Percentiles rank a stretch among this genome's conserved stretches.
Evolutionary conservation across 2,888 invertebrate genomes (phyloP).

Genomic region (Himalopsyche tibetana): DNA sequence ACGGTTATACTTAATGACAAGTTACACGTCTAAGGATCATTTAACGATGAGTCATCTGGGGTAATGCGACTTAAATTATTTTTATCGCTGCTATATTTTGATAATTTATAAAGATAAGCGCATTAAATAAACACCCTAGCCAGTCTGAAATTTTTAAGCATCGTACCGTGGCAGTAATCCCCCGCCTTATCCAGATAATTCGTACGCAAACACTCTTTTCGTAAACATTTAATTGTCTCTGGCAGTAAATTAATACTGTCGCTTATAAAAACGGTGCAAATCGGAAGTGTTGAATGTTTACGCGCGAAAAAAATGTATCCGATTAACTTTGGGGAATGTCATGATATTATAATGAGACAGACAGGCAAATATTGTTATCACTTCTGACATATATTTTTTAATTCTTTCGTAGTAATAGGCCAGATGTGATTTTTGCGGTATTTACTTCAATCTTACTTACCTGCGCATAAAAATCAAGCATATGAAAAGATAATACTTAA

Average conservation of each 20-base stretch:
- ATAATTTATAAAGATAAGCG: not conserved
- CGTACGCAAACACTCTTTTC: not conserved
- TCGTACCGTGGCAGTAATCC: not conserved
- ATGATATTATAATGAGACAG: constrained; percentile 6
- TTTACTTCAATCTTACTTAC: no score
- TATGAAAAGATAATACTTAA: no score
- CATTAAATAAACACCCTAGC: not conserved
- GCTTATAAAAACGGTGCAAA: constrained; percentile 21
- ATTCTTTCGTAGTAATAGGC: no score
- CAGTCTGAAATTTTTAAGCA: not conserved
- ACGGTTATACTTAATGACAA: not conserved
- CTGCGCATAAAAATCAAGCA: no score
- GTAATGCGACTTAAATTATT: not conserved
- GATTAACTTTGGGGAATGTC: constrained; percentile 15
- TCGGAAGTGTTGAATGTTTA: constrained; percentile 9
- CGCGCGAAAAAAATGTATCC: not conserved
- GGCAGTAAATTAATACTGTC: not conserved
- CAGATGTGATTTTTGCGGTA: no score
- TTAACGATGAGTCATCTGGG: not conserved
- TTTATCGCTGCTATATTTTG: not conserved
- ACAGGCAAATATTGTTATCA: constrained; percentile 8
- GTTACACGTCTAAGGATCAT: not conserved
- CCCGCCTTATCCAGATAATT: not conserved
- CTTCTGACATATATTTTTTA: not conserved
- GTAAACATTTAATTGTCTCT: not conserved